phyloP scores from a whole-genome alignment of 2,888 invertebrate species.

The Byasa hedistus region DNA sequence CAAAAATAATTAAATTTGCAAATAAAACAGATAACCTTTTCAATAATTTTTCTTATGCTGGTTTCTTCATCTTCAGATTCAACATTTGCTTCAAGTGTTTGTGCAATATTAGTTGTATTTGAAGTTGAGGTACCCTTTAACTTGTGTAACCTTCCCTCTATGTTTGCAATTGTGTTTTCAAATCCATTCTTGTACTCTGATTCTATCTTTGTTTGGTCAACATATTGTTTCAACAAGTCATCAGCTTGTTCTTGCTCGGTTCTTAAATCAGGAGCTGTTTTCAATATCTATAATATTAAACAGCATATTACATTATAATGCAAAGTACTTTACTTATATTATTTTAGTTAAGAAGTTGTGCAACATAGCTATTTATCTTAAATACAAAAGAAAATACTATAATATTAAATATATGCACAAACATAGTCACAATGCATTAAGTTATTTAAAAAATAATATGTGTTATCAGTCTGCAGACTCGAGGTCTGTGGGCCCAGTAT shows the following conservation, averaged over 20 bases:
- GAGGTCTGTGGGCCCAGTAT: no score
- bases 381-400: no score
- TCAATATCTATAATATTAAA: constrained; percentile 53
- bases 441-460: no score
- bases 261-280: constrained; percentile 78
- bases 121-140: constrained; percentile 42
- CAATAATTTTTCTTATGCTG: constrained; percentile 56
- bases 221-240: constrained; percentile 83
- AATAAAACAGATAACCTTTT: constrained; percentile 57
- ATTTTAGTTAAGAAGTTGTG: background rate
- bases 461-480: no score
- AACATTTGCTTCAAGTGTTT: background rate
- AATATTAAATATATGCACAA: no score
- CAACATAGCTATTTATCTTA: no score
- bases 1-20: no score
- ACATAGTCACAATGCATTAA: no score
- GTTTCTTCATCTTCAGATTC: constrained; percentile 64
- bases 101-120: background rate
- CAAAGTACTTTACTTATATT: background rate
- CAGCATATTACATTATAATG: background rate
- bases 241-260: constrained; percentile 86
- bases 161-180: constrained; percentile 57
- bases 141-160: constrained; percentile 58
- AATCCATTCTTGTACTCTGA: constrained; percentile 62
- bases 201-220: constrained; percentile 75